phyloP scores from a whole-genome alignment of 2,797 vertebrate genomes.

The Enteromius treurensis region DNA sequence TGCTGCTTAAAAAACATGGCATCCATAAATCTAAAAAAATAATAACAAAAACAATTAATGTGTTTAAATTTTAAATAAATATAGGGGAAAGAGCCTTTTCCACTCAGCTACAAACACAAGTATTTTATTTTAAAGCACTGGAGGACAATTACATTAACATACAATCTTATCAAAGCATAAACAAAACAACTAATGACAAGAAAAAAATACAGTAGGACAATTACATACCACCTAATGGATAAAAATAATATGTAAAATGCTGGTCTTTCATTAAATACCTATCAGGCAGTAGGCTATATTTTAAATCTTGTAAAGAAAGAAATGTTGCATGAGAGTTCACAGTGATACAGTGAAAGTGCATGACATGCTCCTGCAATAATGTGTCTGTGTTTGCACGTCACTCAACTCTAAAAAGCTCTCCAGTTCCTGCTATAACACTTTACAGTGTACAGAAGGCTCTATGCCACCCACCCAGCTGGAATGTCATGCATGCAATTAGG shows the following conservation, averaged over 20 bases:
- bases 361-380: conserved; percentile 31
- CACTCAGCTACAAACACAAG: not conserved
- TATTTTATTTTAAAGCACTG: not conserved
- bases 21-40: not conserved
- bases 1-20: not conserved
- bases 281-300: not conserved
- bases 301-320: not conserved
- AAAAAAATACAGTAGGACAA: not conserved
- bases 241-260: not conserved
- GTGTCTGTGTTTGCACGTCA: conserved; percentile 70
- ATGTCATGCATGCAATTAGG: conserved; percentile 84
- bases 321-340: not conserved
- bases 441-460: conserved; percentile 74
- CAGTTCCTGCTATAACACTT: conserved; percentile 52
- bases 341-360: conserved; percentile 9
- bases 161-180: not conserved
- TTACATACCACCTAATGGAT: not conserved
- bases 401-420: conserved; percentile 39
- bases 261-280: not conserved
- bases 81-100: not conserved
- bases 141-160: not conserved
- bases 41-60: not conserved
- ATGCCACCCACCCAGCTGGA: conserved; percentile 85
- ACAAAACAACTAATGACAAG: not conserved
- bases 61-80: not conserved